phyloP scores from a whole-genome alignment of 2,888 invertebrate genomes.

The Aporophyla lueneburgensis region DNA sequence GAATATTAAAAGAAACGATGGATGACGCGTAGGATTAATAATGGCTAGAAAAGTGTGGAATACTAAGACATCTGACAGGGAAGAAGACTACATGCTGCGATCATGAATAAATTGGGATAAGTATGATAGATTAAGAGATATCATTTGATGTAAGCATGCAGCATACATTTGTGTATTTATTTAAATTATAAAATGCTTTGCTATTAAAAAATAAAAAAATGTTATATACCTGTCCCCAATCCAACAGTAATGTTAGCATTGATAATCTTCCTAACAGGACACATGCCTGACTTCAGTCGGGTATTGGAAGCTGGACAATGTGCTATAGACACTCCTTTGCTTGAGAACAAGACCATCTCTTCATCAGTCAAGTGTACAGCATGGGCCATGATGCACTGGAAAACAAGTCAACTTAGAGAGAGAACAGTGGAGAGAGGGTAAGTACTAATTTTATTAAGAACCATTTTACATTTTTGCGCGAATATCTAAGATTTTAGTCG shows the following conservation, averaged over 20 bases:
- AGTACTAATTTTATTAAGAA: slow-evolving; percentile 3
- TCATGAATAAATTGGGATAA: not conserved
- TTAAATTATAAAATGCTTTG: not conserved
- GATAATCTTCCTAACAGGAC: slow-evolving; percentile 93
- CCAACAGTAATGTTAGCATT: slow-evolving; percentile 93
- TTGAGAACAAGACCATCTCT: slow-evolving; percentile 92
- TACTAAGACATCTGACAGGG: too few relatives aligned
- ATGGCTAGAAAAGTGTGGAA: not conserved
- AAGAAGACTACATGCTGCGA: too few relatives aligned
- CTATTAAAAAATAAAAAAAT: not conserved
- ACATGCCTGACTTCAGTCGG: slow-evolving; percentile 94
- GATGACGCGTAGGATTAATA: not conserved
- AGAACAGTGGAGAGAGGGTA: not conserved
- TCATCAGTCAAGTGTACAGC: slow-evolving; percentile 93
- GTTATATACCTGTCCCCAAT: slow-evolving; percentile 94
- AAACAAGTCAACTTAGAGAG: slow-evolving; percentile 6
- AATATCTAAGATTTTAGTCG: too few relatives aligned
- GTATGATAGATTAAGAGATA: not conserved
- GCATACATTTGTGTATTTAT: not conserved
- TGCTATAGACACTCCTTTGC: slow-evolving; percentile 92
- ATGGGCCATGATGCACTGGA: slow-evolving; percentile 94
- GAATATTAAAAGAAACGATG: not conserved
- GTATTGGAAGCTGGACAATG: slow-evolving; percentile 97
- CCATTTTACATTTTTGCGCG: too few relatives aligned
- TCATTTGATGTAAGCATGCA: not conserved